Percentiles rank a stretch among this genome's conserved stretches.
These are phyloP conservation scores for Leptopilina syphax DNA, from an alignment of 2,888 invertebrate genomes.

Conservation along the genomic window DNA sequence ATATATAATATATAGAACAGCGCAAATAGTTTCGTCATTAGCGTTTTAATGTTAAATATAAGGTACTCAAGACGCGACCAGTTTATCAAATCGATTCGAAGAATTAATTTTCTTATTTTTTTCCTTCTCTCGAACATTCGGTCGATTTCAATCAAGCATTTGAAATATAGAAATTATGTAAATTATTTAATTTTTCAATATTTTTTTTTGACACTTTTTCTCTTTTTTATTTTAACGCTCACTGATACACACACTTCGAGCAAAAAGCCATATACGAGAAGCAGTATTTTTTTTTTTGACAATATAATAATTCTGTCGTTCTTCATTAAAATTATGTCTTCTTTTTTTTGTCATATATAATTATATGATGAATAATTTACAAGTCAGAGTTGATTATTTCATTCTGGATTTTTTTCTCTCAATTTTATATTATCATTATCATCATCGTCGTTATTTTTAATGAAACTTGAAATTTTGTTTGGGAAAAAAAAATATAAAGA, in stretches of 20 bases:
- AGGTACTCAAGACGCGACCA: slow-evolving; percentile 46
- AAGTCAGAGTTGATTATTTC: slow-evolving; percentile 24
- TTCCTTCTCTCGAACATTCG: neutral
- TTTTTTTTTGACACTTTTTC: slow-evolving; percentile 6
- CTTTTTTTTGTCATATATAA: neutral
- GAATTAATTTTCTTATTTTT: neutral
- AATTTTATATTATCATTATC: neutral
- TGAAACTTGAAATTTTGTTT: neutral
- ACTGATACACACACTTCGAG: neutral
- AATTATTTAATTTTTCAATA: slow-evolving; percentile 26
- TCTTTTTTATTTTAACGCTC: neutral
- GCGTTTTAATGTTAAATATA: slow-evolving; percentile 45
- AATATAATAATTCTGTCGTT: neutral
- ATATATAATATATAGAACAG: slow-evolving; percentile 62
- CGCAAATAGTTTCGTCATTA: slow-evolving; percentile 66
- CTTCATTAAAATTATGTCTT: slow-evolving; percentile 13
- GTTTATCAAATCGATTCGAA: slow-evolving; percentile 24
- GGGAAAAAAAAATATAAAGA: too few species aligned
- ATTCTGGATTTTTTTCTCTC: too few species aligned
- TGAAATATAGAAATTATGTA: slow-evolving; percentile 33
- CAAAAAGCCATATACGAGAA: neutral
- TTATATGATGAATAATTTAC: neutral
- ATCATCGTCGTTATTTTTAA: neutral
- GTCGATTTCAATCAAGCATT: slow-evolving; percentile 29
- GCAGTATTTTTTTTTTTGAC: neutral